Evolutionary conservation across 2,797 vertebrate species (phyloP), one percentile per base, ranked within the genome.

Genomic region (Molothrus ater): DNA sequence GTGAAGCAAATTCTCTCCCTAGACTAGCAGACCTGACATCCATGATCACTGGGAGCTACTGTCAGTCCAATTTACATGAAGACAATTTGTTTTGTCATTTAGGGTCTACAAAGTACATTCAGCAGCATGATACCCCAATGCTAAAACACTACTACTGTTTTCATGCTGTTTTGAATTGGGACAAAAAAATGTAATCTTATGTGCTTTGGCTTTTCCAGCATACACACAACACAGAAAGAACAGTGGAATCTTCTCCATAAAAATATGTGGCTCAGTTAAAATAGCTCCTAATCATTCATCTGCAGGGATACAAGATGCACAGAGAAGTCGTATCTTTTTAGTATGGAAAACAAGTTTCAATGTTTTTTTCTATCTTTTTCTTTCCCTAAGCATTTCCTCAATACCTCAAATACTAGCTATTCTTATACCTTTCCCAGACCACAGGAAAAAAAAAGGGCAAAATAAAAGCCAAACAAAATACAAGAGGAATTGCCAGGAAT

Each of bases 401-500:
- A 90, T 88, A 91, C 42, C 40, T 80, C 73, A 90, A 89, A 71
- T 75, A 84, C 69, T 45, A 16, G 51, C 74, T 89, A 92, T 92
- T 80, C 11, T 85, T 74, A 17, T 50, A 90, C 68, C 87, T 93
- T 93, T 71, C 92, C 84, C 64, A 89, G 82, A 80, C 54, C 51
- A 81, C 15, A 28, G 18, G 61, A 57, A 26, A 61, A 65, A 45
- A 50, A 47, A 53, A 70, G 13, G 45, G 78, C 54, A 92, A 96
- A 95, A 95, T 31, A 94, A 94, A 95, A 93, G 98, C 98, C 97
- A 98, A 98, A 95, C 95, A 97, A 98, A 98, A 98, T 85, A 97
- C 90, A 96, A 94, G 97, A 96, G 95, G 96, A 98, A 98, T 96
- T 98, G 98, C 98, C 98, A 98, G 98, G 97, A 98, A 98, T 96